These are phyloP conservation scores for Erpetoichthys calabaricus DNA, from an alignment of 2,797 vertebrate species.

Conservation along the genomic window DNA sequence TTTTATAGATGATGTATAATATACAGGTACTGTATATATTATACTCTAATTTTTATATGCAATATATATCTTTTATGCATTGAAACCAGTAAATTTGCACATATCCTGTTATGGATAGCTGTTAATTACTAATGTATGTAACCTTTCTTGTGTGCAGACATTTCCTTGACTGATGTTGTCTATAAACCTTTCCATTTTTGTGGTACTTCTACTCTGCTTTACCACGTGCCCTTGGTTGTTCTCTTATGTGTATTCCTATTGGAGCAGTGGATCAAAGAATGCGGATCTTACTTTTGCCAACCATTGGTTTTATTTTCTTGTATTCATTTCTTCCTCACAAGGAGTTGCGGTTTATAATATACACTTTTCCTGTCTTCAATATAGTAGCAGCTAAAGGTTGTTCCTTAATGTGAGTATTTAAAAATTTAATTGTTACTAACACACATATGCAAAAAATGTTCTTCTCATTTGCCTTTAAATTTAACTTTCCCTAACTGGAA, in stretches of 20 bases:
- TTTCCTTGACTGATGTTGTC: slow-evolving; percentile 37
- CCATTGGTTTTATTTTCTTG: slow-evolving; percentile 69
- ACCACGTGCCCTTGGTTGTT: slow-evolving; percentile 75
- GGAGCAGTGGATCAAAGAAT: slow-evolving; percentile 69
- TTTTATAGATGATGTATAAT: too few species aligned
- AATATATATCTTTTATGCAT: too few species aligned
- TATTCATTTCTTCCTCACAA: slow-evolving; percentile 92
- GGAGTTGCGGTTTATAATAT: slow-evolving; percentile 90
- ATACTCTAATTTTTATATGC: too few species aligned
- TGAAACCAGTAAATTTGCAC: too few species aligned
- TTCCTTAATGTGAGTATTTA: slow-evolving; percentile 60
- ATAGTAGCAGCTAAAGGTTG: slow-evolving; percentile 75
- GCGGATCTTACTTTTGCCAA: slow-evolving; percentile 50
- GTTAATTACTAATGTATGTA: not conserved
- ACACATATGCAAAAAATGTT: too few species aligned
- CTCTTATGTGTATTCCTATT: slow-evolving; percentile 68
- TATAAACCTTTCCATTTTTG: slow-evolving; percentile 74
- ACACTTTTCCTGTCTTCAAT: slow-evolving; percentile 76
- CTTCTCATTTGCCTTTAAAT: too few species aligned
- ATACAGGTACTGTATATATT: too few species aligned
- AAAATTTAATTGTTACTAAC: too few species aligned
- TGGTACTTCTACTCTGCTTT: slow-evolving; percentile 95
- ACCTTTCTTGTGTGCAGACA: not conserved
- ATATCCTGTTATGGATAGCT: not conserved
- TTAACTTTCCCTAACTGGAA: too few species aligned